Evolutionary conservation across 2,888 invertebrate genomes (phyloP), one percentile per base, ranked within the genome.

Genomic region (Dichetophora obliterata): DNA sequence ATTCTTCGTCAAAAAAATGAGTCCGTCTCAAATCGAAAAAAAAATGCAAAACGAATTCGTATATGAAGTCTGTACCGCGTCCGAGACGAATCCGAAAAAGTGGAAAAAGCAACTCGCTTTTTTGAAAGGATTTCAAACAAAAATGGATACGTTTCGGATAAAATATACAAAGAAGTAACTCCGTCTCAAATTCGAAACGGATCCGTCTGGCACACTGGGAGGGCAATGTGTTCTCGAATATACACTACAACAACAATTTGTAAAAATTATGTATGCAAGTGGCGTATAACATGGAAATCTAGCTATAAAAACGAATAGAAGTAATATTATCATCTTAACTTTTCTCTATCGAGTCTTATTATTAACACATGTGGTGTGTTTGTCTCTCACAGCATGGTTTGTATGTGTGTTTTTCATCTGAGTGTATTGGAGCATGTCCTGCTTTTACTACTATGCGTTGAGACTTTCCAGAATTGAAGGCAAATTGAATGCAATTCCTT

Each of bases 401-500:
- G 24, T 68, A 27, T 68, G 48, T 24, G 37, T n/a, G 31, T 65
- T n/a, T 65, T n/a, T 65, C 11, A 14, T 48, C 5, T 43, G 14
- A 24, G 27, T 69, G 50, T 50, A 24, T 68, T 19, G 9, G 43
- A 22, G 27, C 24, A 31, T 61, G 9, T 61, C 3, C 24, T 19
- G 9, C 14, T 61, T 19, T 61, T 14, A 27, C 16, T 61, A 9
- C 14, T 34, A 14, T 31, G n/a, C 37, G 9, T 27, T 22, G 22
- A 8, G 19, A 37, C 65, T 65, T 16, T 37, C 27, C n/a, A 27
- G 69, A 52, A 31, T 70, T 54, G n/a, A 70, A 66, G 11, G 54
- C 69, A 52, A 69, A 70, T 54, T 70, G 54, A 70, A 70, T 54
- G 31, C 69, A 70, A 52, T 31, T 52, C 52, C 69, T 70, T 11